Evolutionary conservation across 2,113 vertebrate species (phyloP).

Genomic region (Chroicocephalus ridibundus): DNA sequence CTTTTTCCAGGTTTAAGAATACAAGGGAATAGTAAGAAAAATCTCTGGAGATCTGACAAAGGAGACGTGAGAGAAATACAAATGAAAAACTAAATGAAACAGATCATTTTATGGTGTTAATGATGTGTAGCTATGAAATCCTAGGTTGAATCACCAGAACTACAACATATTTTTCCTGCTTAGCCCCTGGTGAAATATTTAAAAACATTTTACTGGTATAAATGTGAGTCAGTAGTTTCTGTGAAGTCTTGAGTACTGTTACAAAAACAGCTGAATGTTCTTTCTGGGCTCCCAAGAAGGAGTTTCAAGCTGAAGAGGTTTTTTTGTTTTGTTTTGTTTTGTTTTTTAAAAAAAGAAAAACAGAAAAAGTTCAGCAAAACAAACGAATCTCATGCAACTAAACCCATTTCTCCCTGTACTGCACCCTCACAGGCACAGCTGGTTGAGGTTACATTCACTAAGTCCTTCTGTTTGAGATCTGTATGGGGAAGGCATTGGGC

Average conservation of each 20-base stretch:
- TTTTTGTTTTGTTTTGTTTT: too few species aligned
- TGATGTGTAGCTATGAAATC: conserved; percentile 46
- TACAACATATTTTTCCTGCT: conserved; percentile 25
- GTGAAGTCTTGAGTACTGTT: neutral
- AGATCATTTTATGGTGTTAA: conserved; percentile 44
- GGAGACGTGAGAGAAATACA: neutral
- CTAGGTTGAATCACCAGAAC: conserved; percentile 16
- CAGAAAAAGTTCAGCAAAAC: neutral
- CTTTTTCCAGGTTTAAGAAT: neutral
- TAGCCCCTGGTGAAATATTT: conserved; percentile 27
- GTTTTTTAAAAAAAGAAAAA: too few species aligned
- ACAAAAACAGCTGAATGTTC: neutral
- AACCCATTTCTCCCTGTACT: neutral
- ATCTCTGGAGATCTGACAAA: neutral
- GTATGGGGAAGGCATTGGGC: neutral
- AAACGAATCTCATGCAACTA: neutral
- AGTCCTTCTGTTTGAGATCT: neutral
- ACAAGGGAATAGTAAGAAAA: neutral
- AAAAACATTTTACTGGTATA: neutral
- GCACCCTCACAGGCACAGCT: neutral
- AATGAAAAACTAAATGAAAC: conserved; percentile 44
- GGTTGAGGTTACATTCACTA: neutral
- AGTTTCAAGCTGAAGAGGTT: neutral
- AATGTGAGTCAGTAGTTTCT: conserved; percentile 34
- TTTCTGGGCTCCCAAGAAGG: neutral